Evolutionary conservation across 2,888 invertebrate species (phyloP).

Genomic region (Orthosia incerta): DNA sequence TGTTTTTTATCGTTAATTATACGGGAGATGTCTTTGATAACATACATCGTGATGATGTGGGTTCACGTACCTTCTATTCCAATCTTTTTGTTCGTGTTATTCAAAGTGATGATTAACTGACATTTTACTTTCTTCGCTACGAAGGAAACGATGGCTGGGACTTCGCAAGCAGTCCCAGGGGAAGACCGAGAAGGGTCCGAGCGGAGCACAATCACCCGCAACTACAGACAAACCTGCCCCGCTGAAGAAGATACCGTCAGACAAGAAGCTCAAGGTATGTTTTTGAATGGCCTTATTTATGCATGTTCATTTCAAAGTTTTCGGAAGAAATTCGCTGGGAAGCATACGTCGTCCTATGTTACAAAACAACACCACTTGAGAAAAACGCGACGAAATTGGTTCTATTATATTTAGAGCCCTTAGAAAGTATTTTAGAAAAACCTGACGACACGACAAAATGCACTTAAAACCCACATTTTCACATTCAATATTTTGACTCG

Average conservation of each 20-base stretch:
- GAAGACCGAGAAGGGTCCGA: constrained; percentile 93
- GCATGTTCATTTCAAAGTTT: background rate
- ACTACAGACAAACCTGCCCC: constrained; percentile 90
- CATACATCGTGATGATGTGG: background rate
- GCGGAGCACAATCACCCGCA: constrained; percentile 87
- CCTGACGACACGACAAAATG: background rate
- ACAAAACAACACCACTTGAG: background rate
- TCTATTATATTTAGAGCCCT: background rate
- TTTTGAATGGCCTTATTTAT: background rate
- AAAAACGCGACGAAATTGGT: background rate
- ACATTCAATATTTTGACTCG: background rate
- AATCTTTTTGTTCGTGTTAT: background rate
- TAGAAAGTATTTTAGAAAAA: background rate
- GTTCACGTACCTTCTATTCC: background rate
- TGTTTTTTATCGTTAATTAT: background rate
- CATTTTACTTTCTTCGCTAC: constrained; percentile 65
- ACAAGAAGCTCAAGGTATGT: constrained; percentile 95
- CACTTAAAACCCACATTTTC: background rate
- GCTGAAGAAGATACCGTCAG: constrained; percentile 95
- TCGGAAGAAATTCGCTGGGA: background rate
- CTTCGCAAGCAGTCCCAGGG: constrained; percentile 96
- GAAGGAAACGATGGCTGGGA: constrained; percentile 97
- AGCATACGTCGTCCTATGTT: background rate
- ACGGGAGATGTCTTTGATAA: background rate
- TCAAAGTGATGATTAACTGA: constrained; percentile 1